Evolutionary conservation across 2,888 invertebrate species (phyloP).

Genomic region (Andrena praecox): DNA sequence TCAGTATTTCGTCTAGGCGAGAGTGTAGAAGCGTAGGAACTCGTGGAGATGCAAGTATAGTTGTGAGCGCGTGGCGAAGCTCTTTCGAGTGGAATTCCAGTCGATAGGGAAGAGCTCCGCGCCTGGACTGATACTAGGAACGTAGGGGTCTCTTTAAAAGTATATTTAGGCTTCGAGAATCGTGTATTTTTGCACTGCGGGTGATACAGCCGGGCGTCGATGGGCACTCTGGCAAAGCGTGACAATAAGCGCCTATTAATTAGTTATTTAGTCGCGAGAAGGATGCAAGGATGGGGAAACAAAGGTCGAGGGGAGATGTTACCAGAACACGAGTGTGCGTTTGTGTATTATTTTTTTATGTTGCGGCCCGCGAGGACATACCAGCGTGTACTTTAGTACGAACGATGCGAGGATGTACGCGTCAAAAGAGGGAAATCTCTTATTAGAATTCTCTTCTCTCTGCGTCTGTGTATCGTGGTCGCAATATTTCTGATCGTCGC

Average conservation of each 20-base stretch:
- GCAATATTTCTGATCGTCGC: not conserved
- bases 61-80: no score
- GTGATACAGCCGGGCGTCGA: conserved; percentile 10
- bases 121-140: conserved; percentile 1
- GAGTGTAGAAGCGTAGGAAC: not conserved
- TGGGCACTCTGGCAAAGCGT: conserved; percentile 63
- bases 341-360: conserved; percentile 52
- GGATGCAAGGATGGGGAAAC: not conserved
- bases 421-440: not conserved
- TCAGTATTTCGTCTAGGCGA: not conserved
- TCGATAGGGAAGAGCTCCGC: no score
- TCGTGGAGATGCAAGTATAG: not conserved
- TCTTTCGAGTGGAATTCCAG: no score
- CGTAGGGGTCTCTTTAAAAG: not conserved
- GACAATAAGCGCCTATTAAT: conserved; percentile 80
- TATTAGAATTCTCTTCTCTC: conserved; percentile 1
- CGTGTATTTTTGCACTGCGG: conserved; percentile 23
- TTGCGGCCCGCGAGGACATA: conserved; percentile 25
- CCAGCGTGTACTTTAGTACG: conserved; percentile 38
- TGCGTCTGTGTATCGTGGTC: not conserved
- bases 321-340: conserved; percentile 36
- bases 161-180: not conserved
- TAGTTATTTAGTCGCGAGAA: conserved; percentile 55
- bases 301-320: conserved; percentile 23
- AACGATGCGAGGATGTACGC: not conserved